Base-by-base conservation (phyloP, 1,140 invertebrate genomes). In the Neuroterus valhalla region DNA sequence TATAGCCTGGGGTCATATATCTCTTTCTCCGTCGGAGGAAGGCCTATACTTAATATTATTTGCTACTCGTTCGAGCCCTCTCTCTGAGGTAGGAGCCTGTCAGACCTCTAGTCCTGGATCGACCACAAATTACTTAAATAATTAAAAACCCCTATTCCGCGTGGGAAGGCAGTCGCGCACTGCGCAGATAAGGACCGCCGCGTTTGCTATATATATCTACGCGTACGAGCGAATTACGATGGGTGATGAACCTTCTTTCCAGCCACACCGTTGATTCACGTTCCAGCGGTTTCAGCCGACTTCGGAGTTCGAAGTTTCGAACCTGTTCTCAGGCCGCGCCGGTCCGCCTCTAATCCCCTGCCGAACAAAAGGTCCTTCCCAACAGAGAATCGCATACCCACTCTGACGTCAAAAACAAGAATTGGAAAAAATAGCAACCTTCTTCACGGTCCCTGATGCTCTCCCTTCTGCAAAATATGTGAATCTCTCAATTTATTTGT, bases 11-110 rank as follows among this genome's bases (percentile, higher is more conserved):
- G 78, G 78, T 77, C 74, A 80, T 82, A 82, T 82, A 82, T 83
- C 74, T 81, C 79, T 81, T 79, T 81, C 74, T 78, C 46, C 55
- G 72, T 75, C 69, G 66, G 76, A 75, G 76, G 76, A 79, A 82
- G 85, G 81, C 84, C 88, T 89, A 89, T 89, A 89, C 87, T 89
- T 89, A 89, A 86, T 88, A 89, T 89, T 89, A 88, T 86, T 88
- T 87, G 87, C 86, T 88, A 88, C 86, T 82, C 88, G 74, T 79
- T 75, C 68, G 68, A 70, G 72, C 45, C 62, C 76, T 70, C 78
- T 72, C 75, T 76, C 72, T 67, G 55, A 75, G 72, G 81, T 70
- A 69, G 71, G 78, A 78, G 78, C 74, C 81, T 76, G 82, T 76
- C 76, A 75, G 76, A 78, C 80, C 73, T 50, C 78, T 77, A 76